Evolutionary conservation across 2,888 invertebrate genomes (phyloP), one percentile per base, ranked within the genome.

Genomic region (Panopea generosa): DNA sequence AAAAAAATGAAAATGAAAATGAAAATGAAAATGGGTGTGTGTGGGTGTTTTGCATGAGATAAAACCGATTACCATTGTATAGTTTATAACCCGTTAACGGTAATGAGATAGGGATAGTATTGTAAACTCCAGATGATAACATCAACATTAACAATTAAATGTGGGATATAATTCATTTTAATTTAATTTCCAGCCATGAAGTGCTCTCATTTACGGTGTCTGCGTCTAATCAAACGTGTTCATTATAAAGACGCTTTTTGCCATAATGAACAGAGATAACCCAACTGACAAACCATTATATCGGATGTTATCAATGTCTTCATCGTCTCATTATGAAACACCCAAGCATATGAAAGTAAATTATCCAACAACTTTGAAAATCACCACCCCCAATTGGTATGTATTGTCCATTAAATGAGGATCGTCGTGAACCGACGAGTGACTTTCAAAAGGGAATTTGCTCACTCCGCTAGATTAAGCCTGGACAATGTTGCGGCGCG

Each of bases 291-390:
- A 40, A 6, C 26, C 49, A 56, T 70, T 61, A 70, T 56, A 40
- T 43, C 22, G 49, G 45, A 18, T 22, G 26, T 26, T 62, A 50
- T 70, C 56, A 62, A 27, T 53, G 24, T 55, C 7, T 20, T 70
- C 56, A 70, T 70, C 69, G 55, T 11, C 27, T 55, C 20, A 62
- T 70, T 33, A 62, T 62, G 47, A 40, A 49, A 61, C 47, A 56
- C n/a, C 56, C 20, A 56, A 62, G 61, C 62, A 38, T 62, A 27
- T 62, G 61, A 56, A 45, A 55, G 45, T 53, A 62, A 56, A 70
- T 70, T 70, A 40, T 50, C n/a, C 57, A 38, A 56, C 40, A 11
- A 14, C 55, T 57, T 49, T 29, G 61, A 49, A 47, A 33, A 18
- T 22, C 29, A 49, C 55, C 56, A 33, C 38, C 9, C 18, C 56